A percentile compares a stretch with the other conserved stretches of the same genome.
Evolutionary conservation across 2,797 vertebrate species (phyloP).

Genomic region (Hipposideros larvatus): DNA sequence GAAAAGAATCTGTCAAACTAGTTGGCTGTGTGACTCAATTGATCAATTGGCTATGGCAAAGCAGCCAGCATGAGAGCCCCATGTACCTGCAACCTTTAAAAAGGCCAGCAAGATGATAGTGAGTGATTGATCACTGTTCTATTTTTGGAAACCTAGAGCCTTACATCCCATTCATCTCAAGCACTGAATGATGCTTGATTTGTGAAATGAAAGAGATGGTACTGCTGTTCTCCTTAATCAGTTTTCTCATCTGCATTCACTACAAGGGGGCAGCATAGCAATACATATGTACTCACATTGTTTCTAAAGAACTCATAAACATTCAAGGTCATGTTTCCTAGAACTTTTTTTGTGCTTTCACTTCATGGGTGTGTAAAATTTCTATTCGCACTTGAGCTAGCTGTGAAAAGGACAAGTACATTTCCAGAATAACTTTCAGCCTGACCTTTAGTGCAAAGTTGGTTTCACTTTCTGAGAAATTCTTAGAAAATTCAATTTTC

Average conservation of each 20-base stretch:
- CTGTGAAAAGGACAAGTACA: conserved; percentile 30
- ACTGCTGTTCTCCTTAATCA: conserved; percentile 2
- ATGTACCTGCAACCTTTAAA: conserved; percentile 63
- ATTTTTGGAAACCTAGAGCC: conserved; percentile 10
- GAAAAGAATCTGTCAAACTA: conserved; percentile 58
- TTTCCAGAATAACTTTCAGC: conserved; percentile 40
- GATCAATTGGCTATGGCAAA: conserved; percentile 28
- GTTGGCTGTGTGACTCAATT: conserved; percentile 3
- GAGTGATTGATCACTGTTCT: conserved; percentile 56
- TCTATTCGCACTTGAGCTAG: conserved; percentile 5
- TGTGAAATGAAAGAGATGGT: conserved; percentile 55
- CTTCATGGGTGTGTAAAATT: conserved; percentile 43
- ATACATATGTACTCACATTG: background rate
- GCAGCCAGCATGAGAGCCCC: background rate
- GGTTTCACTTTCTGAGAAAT: conserved; percentile 42
- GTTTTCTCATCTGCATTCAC: conserved; percentile 42
- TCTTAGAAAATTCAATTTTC: conserved; percentile 46
- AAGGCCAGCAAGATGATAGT: conserved; percentile 12
- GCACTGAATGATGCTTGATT: background rate
- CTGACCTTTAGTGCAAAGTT: conserved; percentile 38
- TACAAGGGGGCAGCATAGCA: conserved; percentile 36
- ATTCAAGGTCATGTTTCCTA: background rate
- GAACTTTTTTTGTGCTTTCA: conserved; percentile 23
- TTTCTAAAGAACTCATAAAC: conserved; percentile 27
- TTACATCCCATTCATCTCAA: conserved; percentile 43